Evolutionary conservation across 1,140 invertebrate genomes (phyloP).

Genomic region (Semibalanus balanoides): DNA sequence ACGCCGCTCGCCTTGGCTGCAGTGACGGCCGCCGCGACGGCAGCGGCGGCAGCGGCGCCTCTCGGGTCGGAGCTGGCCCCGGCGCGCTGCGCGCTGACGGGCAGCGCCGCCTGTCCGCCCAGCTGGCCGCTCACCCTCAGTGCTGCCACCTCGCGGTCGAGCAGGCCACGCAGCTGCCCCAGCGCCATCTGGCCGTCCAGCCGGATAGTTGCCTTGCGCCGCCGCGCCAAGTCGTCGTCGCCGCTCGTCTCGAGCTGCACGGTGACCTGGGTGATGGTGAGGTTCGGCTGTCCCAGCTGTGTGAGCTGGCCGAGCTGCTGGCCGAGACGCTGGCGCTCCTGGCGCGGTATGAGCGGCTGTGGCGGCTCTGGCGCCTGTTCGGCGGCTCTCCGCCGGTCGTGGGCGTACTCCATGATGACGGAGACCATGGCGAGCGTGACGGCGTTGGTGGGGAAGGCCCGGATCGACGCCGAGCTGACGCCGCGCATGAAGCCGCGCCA

Average conservation of each 20-base stretch:
- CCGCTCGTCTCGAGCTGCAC: neutral
- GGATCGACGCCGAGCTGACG: conserved; percentile 54
- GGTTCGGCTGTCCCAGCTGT: neutral
- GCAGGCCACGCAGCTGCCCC: neutral
- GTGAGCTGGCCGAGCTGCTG: neutral
- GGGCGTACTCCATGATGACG: conserved; percentile 43
- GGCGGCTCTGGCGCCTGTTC: neutral
- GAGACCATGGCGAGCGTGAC: conserved; percentile 74
- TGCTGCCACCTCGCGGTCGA: neutral
- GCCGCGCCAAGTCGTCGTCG: no score
- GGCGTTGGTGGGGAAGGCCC: conserved; percentile 85
- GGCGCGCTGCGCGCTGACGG: neutral
- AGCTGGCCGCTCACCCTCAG: neutral
- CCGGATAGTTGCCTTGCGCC: neutral
- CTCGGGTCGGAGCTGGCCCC: neutral
- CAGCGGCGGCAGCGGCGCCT: no score
- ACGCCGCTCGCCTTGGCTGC: no score
- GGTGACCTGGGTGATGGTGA: neutral
- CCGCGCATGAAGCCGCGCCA: conserved; percentile 49
- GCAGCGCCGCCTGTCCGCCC: neutral
- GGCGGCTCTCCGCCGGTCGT: neutral
- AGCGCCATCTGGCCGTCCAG: conserved; percentile 1
- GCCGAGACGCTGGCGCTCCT: neutral
- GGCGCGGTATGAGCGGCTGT: neutral
- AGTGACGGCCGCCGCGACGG: no score